These are phyloP conservation scores for Catharus ustulatus DNA, from an alignment of 2,797 vertebrate genomes.

Conservation along the genomic window DNA sequence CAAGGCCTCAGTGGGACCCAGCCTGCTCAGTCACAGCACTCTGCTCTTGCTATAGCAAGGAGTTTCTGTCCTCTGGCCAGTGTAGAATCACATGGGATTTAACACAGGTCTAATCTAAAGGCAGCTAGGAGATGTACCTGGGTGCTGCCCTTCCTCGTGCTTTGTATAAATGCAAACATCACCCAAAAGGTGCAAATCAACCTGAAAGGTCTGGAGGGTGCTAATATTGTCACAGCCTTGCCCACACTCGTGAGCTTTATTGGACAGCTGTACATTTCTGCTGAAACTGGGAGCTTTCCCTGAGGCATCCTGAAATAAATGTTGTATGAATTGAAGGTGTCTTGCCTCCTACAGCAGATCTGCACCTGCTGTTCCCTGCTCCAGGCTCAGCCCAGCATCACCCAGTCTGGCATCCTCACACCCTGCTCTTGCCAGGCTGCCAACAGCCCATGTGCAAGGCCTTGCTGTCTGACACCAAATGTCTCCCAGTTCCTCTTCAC, in stretches of 20 bases:
- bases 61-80: neutral
- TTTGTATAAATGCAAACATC: neutral
- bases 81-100: neutral
- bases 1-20: neutral
- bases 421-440: neutral
- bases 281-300: neutral
- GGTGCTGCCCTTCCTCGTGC: neutral
- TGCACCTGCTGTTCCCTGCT: slow-evolving; percentile 10
- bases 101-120: neutral
- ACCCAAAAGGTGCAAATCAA: neutral
- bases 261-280: neutral
- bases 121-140: neutral
- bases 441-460: slow-evolving; percentile 15
- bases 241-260: neutral
- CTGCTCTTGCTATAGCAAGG: neutral
- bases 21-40: neutral
- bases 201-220: neutral
- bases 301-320: neutral
- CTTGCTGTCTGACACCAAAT: neutral
- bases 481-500: neutral
- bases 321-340: neutral
- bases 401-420: neutral
- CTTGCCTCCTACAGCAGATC: neutral
- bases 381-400: neutral
- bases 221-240: neutral